Base-by-base conservation (phyloP, 1,140 invertebrate species). In the Aphelenchoides fujianensis region DNA sequence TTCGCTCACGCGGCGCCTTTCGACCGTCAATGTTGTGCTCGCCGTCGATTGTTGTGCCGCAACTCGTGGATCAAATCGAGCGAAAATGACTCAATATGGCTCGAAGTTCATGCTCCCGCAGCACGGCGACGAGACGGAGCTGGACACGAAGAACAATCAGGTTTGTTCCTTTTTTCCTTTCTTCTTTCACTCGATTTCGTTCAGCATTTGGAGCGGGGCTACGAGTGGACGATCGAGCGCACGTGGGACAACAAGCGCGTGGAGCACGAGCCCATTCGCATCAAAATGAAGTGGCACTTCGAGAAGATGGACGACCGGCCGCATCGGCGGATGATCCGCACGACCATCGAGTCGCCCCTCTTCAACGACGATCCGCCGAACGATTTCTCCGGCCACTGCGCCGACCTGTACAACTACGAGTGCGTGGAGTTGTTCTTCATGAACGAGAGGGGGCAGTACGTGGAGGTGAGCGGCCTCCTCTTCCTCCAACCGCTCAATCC, bases 281-380 rank as follows among this genome's bases (percentile, higher is more conserved):
- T 84, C 28, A n/a, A 55, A 37, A 77, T 83, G 77, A 70, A 74
- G 23, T 83, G 82, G 82, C 72, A 70, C 52, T 83, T 83, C 57
- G 71, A 84, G 59, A 61, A 74, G 16, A 53, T 71, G 23, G 41
- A 54, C 28, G 77, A 77, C n/a, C 63, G 63, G 12, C 82, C 82
- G 16, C 82, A 84, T 71, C 84, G 84, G 52, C 70, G 82, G 27
- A 81, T 78, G 5, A 70, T 83, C 27, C 67, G 70, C 55, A 70
- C 79, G 12, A 34, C 54, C 9, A 79, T 84, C 35, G 54, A 77
- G 16, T 82, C 76, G 1, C 83, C 82, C 19, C 64, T 83, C 23
- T 79, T 84, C 71, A n/a, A n/a, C n/a, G 82, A 83, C 37, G 82
- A 83, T 70, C n/a, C n/a, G n/a, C 80, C 82, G 32, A 74, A 72